phyloP scores from a whole-genome alignment of 2,888 invertebrate species.

The Choristoneura rosaceana region DNA sequence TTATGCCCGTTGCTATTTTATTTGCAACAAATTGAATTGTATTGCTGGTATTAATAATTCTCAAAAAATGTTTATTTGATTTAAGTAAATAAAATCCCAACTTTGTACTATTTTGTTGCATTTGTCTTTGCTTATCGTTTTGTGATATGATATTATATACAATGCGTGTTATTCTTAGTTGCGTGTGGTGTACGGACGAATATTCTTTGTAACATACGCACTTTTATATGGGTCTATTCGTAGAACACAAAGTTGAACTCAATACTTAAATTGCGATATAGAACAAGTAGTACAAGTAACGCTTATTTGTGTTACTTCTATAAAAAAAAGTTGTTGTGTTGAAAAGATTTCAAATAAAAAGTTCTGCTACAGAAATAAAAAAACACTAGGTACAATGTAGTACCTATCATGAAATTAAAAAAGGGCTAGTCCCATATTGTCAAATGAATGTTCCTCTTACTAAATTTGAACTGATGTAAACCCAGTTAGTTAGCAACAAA shows the following conservation, averaged over 20 bases:
- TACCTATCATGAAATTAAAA: too few relatives aligned
- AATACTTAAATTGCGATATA: not conserved
- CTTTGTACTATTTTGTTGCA: constrained; percentile 3
- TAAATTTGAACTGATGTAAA: not conserved
- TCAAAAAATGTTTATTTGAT: constrained; percentile 25
- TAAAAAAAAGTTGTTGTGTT: too few relatives aligned
- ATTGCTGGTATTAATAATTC: constrained; percentile 16
- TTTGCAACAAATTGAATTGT: not conserved
- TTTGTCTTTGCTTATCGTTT: constrained; percentile 17
- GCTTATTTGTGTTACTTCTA: too few relatives aligned
- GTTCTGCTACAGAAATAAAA: too few relatives aligned
- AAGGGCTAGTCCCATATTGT: not conserved
- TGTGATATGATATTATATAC: constrained; percentile 17
- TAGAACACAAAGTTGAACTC: not conserved
- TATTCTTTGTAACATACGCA: not conserved
- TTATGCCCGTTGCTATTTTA: constrained; percentile 29
- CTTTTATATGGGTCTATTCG: not conserved
- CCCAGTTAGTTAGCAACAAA: not conserved
- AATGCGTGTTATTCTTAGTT: too few relatives aligned
- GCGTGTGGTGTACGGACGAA: not conserved
- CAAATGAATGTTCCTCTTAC: not conserved
- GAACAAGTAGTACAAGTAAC: too few relatives aligned
- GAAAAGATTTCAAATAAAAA: too few relatives aligned
- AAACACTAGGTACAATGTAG: too few relatives aligned
- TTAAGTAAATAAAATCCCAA: not conserved